Evolutionary conservation across 2,888 invertebrate species (phyloP), one percentile per base, ranked within the genome.

Genomic region (Plusia festucae): DNA sequence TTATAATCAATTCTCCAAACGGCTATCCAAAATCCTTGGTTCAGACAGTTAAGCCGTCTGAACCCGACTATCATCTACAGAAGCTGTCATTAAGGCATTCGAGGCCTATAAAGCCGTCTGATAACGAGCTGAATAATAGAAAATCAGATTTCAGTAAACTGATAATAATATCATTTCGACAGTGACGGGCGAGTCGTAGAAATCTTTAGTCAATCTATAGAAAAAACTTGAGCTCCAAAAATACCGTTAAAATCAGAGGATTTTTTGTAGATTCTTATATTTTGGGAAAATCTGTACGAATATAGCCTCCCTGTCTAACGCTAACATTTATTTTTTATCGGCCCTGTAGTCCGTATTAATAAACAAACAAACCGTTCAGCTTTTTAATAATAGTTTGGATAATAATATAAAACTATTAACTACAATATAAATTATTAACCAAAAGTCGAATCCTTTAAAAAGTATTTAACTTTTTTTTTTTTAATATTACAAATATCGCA

Each of bases 91-190:
- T 78, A 72, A 65, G 64, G 72, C 59, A 72, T 75, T 81, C 56
- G 60, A 70, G 53, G 58, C 53, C 60, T 61, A 68, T 81, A 79
- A 73, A 81, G 62, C 60, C 59, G 49, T n/a, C 46, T n/a, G 73
- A 70, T 81, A 76, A 78, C 69, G 65, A 72, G 55, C 64, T 65
- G 68, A 66, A 70, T 75, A 75, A 72, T 78, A 67, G 70, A 53
- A 70, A 49, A 24, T 34, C 57, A 58, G 59, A 78, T 66, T 75
- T 53, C 32, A 65, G 66, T 56, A 15, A 11, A 46, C 61, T 66
- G 61, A 60, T 68, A n/a, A n/a, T n/a, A n/a, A n/a, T n/a, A 63
- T 56, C 58, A 58, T 71, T 71, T 66, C 46, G 65, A 68, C 56
- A 54, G 65, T 65, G 53, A 61, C 54, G 66, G 57, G 30, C 40